A percentile compares a stretch with the other conserved stretches of the same genome.
Conservation (phyloP, 2,797 vertebrate species). For the Hippoglossus hippoglossus region DNA sequence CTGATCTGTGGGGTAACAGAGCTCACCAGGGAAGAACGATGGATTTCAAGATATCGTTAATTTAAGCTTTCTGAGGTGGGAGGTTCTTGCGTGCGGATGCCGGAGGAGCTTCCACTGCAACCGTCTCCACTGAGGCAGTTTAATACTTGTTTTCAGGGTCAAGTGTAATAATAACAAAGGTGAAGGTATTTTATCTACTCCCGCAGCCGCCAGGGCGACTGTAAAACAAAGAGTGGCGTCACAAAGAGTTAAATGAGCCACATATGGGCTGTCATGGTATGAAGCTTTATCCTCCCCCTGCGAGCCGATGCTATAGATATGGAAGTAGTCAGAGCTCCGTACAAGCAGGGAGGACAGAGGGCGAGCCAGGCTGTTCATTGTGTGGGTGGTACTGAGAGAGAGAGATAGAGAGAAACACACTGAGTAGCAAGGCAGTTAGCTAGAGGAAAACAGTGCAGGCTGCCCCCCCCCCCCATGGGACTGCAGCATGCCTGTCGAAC, state of each 20-base stretch:
- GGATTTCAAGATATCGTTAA: constrained; percentile 47
- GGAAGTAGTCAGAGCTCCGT: constrained; percentile 63
- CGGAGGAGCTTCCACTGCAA: constrained; percentile 13
- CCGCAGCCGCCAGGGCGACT: constrained; percentile 6
- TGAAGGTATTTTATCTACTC: constrained; percentile 12
- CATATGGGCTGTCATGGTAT: constrained; percentile 65
- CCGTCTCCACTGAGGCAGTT: constrained; percentile 21
- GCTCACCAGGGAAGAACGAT: constrained; percentile 37
- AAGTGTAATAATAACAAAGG: constrained; percentile 20
- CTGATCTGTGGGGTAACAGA: constrained; percentile 36
- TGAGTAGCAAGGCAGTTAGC: constrained; percentile 63
- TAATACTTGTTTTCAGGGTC: constrained; percentile 20
- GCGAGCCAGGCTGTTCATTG: constrained; percentile 77
- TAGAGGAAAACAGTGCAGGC: constrained; percentile 70
- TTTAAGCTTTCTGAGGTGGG: constrained; percentile 12
- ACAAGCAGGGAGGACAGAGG: constrained; percentile 72
- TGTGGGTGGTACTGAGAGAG: constrained; percentile 78
- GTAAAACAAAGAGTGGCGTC: constrained; percentile 35
- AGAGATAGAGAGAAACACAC: constrained; percentile 42
- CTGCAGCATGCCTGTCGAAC: constrained; percentile 73
- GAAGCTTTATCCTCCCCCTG: constrained; percentile 64
- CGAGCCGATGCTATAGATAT: constrained; percentile 74
- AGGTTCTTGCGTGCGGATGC: constrained; percentile 16
- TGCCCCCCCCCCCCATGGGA: constrained; percentile 73
- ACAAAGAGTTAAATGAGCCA: constrained; percentile 54